Conservation (phyloP, 2,797 vertebrate species). For the Echiichthys vipera region DNA sequence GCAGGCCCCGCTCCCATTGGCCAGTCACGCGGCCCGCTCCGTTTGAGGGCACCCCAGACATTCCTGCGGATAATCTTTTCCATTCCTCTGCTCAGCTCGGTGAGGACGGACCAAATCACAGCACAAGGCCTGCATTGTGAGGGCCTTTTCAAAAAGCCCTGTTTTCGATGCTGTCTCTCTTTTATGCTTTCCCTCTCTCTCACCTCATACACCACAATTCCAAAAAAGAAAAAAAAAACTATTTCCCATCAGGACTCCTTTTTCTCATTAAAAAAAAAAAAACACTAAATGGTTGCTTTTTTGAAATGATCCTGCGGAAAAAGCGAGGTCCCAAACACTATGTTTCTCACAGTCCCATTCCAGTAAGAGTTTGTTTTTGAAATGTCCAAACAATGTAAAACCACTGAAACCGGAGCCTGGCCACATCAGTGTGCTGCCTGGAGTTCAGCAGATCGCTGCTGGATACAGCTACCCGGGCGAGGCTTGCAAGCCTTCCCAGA, state of each 20-base stretch:
- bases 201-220: slow-evolving; percentile 75
- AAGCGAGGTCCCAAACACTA: slow-evolving; percentile 46
- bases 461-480: slow-evolving; percentile 64
- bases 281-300: slow-evolving; percentile 47
- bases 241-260: slow-evolving; percentile 66
- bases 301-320: slow-evolving; percentile 56
- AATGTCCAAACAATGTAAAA: slow-evolving; percentile 81
- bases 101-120: slow-evolving; percentile 83
- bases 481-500: slow-evolving; percentile 72
- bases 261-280: slow-evolving; percentile 57
- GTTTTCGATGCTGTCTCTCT: slow-evolving; percentile 79
- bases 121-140: slow-evolving; percentile 89
- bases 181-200: slow-evolving; percentile 64
- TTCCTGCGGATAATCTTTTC: slow-evolving; percentile 92
- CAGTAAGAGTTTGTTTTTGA: slow-evolving; percentile 77
- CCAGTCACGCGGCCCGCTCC: slow-evolving; percentile 79
- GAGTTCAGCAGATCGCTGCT: slow-evolving; percentile 76
- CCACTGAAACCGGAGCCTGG: slow-evolving; percentile 77
- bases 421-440: slow-evolving; percentile 81
- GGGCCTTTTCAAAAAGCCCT: slow-evolving; percentile 75
- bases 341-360: slow-evolving; percentile 82
- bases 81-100: slow-evolving; percentile 86
- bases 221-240: slow-evolving; percentile 39
- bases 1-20: slow-evolving; percentile 84
- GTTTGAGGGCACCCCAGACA: slow-evolving; percentile 91